Evolutionary conservation across 1,140 invertebrate genomes (phyloP).

Genomic region (Harpegnathos saltator): DNA sequence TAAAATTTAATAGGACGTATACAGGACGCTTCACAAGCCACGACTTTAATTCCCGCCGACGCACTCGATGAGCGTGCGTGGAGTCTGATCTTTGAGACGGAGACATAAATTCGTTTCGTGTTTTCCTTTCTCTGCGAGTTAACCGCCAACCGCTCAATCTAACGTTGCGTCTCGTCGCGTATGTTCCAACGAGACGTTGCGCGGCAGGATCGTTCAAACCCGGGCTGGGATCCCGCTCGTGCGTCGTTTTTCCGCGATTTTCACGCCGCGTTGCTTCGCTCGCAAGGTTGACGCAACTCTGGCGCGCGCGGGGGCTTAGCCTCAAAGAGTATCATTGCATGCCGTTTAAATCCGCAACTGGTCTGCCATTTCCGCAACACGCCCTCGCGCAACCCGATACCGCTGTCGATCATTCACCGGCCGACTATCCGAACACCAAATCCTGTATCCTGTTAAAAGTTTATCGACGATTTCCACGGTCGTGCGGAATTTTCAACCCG

Average conservation of each 20-base stretch:
- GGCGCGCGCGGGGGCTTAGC: neutral
- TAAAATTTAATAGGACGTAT: neutral
- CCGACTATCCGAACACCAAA: constrained; percentile 3
- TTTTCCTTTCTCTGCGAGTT: too few relatives aligned
- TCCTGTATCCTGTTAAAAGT: constrained; percentile 63
- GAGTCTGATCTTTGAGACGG: too few relatives aligned
- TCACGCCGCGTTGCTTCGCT: neutral
- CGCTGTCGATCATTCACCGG: constrained; percentile 61
- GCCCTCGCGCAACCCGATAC: constrained; percentile 26
- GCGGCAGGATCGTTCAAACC: neutral
- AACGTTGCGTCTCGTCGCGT: too few relatives aligned
- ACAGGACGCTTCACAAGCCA: too few relatives aligned
- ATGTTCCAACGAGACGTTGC: too few relatives aligned
- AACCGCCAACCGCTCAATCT: too few relatives aligned
- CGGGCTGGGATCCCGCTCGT: neutral
- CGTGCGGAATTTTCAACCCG: constrained; percentile 6
- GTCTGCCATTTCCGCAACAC: constrained; percentile 2
- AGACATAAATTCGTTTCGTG: too few relatives aligned
- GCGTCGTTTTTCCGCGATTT: neutral
- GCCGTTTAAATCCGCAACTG: constrained; percentile 27
- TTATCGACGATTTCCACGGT: constrained; percentile 59
- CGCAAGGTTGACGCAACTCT: constrained; percentile 5
- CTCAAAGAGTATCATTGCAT: constrained; percentile 28
- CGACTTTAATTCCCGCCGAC: too few relatives aligned
- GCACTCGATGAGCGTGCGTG: too few relatives aligned